Base-by-base conservation (phyloP, 2,888 invertebrate genomes). In the Laothoe populi region DNA sequence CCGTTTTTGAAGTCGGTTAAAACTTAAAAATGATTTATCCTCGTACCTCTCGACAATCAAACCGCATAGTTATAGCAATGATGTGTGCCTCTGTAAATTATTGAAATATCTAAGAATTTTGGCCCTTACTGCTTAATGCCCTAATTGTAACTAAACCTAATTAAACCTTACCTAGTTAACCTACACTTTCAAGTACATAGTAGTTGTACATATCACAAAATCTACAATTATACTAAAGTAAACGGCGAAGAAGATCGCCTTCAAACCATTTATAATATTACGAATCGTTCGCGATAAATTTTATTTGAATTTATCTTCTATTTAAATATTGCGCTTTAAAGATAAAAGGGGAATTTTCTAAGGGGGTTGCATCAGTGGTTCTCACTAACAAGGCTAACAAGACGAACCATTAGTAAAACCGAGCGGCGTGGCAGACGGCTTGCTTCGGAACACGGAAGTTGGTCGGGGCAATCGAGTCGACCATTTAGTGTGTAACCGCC, bases 401-500 rank as follows among this genome's bases (percentile, higher is more conserved):
- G 66, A 66, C 67, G 65, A 64, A 67, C 68, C 71, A 70, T 66
- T 76, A 70, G 77, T 83, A 75, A 60, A 70, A 68, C 68, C 65
- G 66, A 65, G 62, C 59, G 68, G 31, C 53, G 53, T 19, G 53
- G 53, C 53, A 53, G 67, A 64, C 67, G 64, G 71, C 42, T 65
- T 53, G 35, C 45, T 64, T 61, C 65, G 70, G 70, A 70, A 73
- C 68, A 68, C 67, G 65, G 70, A 68, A 66, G 66, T 53, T 26
- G 53, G 21, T 35, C 35, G 68, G 69, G 73, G 77, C 83, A 81
- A 81, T 82, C 70, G 81, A 79, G 78, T 79, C 80, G 77, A 81
- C 74, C 84, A 79, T 87, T 88, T 88, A 88, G 78, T 78, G 78
- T 76, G 78, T 75, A 82, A 83, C 87, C 83, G 71, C 79, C 66